Evolutionary conservation across 1,140 invertebrate species (phyloP).

Genomic region (Musca domestica): DNA sequence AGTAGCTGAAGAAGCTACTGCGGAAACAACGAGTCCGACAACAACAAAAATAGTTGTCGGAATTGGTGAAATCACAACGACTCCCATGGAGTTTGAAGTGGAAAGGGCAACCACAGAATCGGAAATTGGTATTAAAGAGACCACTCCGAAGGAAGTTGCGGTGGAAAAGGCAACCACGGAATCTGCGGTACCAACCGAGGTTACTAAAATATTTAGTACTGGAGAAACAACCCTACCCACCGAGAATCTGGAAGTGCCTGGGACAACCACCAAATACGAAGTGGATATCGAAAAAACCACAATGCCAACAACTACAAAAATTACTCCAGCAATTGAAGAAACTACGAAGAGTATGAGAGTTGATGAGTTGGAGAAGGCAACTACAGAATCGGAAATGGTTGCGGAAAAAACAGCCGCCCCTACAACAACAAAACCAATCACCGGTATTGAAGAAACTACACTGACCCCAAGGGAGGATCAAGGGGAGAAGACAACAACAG

Average conservation of each 20-base stretch:
- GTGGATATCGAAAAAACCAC: not conserved
- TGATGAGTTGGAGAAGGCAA: no score
- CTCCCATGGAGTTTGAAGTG: not conserved
- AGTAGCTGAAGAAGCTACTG: not conserved
- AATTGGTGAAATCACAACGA: not conserved
- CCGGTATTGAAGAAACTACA: not conserved
- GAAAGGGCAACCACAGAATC: not conserved
- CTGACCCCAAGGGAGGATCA: not conserved
- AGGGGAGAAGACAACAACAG: no score
- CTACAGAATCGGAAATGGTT: not conserved
- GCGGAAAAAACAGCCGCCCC: not conserved
- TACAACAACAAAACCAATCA: not conserved
- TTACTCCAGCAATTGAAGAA: not conserved
- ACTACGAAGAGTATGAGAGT: not conserved
- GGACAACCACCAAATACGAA: not conserved
- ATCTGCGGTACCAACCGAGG: no score
- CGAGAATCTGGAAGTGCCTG: not conserved
- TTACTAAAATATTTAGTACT: not conserved
- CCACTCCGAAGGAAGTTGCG: not conserved
- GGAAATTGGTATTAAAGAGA: not conserved
- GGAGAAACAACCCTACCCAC: not conserved
- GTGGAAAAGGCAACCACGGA: not conserved
- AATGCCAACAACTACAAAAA: not conserved
- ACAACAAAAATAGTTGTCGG: not conserved
- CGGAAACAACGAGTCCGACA: no score